Percentiles rank a stretch among this genome's conserved stretches.
Conservation (phyloP, 2,888 invertebrate genomes). For the Parthenolecanium corni region DNA sequence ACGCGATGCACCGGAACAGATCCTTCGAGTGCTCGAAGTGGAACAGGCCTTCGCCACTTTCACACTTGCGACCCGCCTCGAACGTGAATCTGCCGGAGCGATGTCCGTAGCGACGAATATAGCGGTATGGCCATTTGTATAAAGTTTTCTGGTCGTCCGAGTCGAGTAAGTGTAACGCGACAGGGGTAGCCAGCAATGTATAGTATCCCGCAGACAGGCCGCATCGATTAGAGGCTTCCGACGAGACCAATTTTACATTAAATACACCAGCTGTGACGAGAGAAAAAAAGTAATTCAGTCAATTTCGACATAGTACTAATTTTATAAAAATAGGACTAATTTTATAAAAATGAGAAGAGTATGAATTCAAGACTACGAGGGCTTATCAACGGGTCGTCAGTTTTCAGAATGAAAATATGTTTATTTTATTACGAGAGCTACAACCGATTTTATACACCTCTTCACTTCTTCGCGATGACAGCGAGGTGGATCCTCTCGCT, state of each 20-base stretch:
- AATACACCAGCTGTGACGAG: slow-evolving; percentile 48
- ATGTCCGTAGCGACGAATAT: slow-evolving; percentile 73
- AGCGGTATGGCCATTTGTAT: slow-evolving; percentile 72
- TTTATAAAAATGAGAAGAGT: too few relatives aligned
- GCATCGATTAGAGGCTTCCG: slow-evolving; percentile 66
- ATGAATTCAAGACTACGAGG: too few relatives aligned
- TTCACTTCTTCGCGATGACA: too few relatives aligned
- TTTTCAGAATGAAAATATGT: too few relatives aligned
- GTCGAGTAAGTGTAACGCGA: slow-evolving; percentile 61
- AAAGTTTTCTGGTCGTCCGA: slow-evolving; percentile 49
- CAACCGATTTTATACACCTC: too few relatives aligned
- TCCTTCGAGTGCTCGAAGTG: slow-evolving; percentile 69
- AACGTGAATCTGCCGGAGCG: slow-evolving; percentile 75
- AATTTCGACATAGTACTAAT: too few relatives aligned
- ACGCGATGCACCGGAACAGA: slow-evolving; percentile 65
- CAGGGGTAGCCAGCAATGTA: slow-evolving; percentile 59
- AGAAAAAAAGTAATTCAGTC: too few relatives aligned
- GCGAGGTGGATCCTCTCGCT: too few relatives aligned
- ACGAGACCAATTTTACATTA: slow-evolving; percentile 61
- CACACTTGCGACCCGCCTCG: slow-evolving; percentile 76
- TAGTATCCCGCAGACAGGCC: slow-evolving; percentile 59
- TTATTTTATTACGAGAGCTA: too few relatives aligned
- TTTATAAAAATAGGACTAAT: too few relatives aligned
- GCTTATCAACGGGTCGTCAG: too few relatives aligned
- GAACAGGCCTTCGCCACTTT: slow-evolving; percentile 73